A percentile compares a stretch with the other conserved stretches of the same genome.
Evolutionary conservation across 2,113 vertebrate species (phyloP).

Genomic region (Lamprotornis superbus): DNA sequence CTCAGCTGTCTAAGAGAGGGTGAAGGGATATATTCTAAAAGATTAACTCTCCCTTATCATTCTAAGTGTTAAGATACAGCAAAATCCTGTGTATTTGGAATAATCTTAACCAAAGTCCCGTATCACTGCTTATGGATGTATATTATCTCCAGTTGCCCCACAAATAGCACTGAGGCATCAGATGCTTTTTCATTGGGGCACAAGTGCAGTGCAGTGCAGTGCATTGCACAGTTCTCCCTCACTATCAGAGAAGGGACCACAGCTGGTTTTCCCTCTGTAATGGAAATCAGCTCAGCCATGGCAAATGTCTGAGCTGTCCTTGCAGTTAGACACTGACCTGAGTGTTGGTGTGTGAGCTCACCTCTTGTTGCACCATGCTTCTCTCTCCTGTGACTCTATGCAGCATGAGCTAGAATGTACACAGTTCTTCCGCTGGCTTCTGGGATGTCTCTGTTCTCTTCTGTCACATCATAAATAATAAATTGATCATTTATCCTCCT

Average conservation of each 20-base stretch:
- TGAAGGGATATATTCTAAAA: not conserved
- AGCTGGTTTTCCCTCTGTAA: not conserved
- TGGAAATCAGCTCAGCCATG: not conserved
- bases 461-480: conserved; percentile 33
- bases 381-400: not conserved
- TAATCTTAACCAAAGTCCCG: not conserved
- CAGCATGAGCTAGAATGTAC: not conserved
- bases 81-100: not conserved
- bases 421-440: not conserved
- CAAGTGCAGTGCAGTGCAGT: not conserved
- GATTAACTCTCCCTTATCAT: not conserved
- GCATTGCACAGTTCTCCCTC: not conserved
- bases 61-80: not conserved
- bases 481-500: not conserved
- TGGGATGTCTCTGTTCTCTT: not conserved
- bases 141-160: not conserved
- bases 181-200: not conserved
- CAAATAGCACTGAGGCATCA: not conserved
- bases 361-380: not conserved
- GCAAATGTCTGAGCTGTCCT: not conserved
- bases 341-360: accelerated
- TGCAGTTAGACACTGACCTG: not conserved
- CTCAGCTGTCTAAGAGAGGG: not conserved
- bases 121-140: not conserved
- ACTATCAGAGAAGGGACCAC: not conserved